Base-by-base conservation (phyloP, 1,140 invertebrate genomes). In the Lepeophtheirus salmonis region DNA sequence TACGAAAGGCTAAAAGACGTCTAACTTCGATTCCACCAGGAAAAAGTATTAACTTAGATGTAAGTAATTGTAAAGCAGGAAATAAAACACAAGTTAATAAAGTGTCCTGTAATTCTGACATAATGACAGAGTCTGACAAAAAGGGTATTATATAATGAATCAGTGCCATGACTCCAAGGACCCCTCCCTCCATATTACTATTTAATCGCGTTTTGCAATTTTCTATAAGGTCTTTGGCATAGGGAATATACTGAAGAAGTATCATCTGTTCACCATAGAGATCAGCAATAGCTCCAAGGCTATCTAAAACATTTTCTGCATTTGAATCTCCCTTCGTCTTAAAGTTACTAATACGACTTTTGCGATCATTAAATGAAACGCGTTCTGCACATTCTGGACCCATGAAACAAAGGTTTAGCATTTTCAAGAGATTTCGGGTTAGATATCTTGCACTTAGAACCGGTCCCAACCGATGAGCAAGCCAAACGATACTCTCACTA, bases 251-350 rank as follows among this genome's bases (percentile, higher is more conserved):
- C 73, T 97, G 94, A 26, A 90, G 73, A 26, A 96, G 75, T 64
- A 97, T 84, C 51, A 97, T 81, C 67, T 92, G 84, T 69, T 95
- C 89, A 50, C 90, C 91, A 72, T 94, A 96, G 63, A 95, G 68
- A 81, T 80, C 80, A 58, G 83, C 83, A 66, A 96, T 88, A 65
- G 83, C 80, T 62, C 80, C 80, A 2, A 97, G 77, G 69, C 87
- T 92, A 64, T 89, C 83, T 25, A 95, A 75, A 1, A 96, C 86
- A 66, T 86, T 84, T 2, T 73, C 72, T 0, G 89, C 84, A 71
- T 84, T 84, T 16, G 73, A 69, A 72, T 97, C 92, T 0, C 90
- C 91, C 2, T 79, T 22, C 17, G 64, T 63, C 41, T 61, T 61
- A 20, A 25, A 49, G 17, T 49, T 50, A 12, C 48, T 30, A 17